phyloP scores from a whole-genome alignment of 92 coral and sea anemone genomes.

The Siderastrea siderea region DNA sequence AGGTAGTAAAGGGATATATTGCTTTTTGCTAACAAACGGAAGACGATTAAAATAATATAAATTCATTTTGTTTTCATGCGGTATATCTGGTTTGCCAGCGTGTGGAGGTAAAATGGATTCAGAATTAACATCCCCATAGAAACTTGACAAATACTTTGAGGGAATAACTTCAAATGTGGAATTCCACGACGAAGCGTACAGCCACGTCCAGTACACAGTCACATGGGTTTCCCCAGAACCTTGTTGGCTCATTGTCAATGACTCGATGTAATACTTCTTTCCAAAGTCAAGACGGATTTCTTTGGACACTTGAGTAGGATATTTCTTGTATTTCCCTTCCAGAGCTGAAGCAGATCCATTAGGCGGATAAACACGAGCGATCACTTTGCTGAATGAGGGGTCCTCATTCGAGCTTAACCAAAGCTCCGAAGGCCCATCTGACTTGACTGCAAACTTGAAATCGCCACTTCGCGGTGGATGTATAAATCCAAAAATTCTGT shows the following conservation, averaged over 20 bases:
- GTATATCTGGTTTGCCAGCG: neutral
- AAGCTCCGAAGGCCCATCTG: slow-evolving; percentile 38
- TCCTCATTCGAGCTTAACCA: slow-evolving; percentile 38
- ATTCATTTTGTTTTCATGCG: neutral
- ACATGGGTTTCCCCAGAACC: slow-evolving; percentile 1
- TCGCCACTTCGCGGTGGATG: neutral
- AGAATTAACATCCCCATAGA: neutral
- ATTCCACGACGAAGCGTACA: neutral
- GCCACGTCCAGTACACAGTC: slow-evolving; percentile 15
- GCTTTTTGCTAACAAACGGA: neutral
- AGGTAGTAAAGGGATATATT: neutral
- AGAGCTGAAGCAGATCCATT: slow-evolving; percentile 7
- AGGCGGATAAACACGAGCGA: slow-evolving; percentile 35
- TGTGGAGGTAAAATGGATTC: neutral
- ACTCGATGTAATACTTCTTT: slow-evolving; percentile 40
- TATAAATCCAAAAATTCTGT: slow-evolving; percentile 36
- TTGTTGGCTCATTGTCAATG: slow-evolving; percentile 5
- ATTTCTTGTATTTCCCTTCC: slow-evolving; percentile 26
- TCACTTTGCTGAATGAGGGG: slow-evolving; percentile 1
- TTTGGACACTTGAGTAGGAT: slow-evolving; percentile 27
- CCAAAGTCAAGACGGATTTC: slow-evolving; percentile 13
- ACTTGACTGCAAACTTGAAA: slow-evolving; percentile 33
- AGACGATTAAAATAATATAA: neutral
- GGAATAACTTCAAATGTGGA: slow-evolving; percentile 20
- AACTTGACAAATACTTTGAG: slow-evolving; percentile 3